Evolutionary conservation across 2,113 vertebrate species (phyloP).

Genomic region (Catharus fuscescens): DNA sequence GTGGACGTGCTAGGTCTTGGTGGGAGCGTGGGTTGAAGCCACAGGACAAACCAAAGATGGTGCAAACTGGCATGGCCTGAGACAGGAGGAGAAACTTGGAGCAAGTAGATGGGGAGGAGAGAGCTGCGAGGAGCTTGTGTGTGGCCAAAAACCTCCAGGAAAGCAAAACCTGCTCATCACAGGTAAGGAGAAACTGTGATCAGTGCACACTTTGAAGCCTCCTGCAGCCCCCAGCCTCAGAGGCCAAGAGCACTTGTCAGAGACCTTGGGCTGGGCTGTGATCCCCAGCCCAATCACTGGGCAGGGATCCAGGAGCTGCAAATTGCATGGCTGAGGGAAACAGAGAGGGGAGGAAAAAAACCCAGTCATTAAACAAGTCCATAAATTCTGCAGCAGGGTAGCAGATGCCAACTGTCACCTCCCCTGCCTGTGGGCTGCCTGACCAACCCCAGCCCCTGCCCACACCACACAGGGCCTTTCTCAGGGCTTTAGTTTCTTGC

Average conservation of each 20-base stretch:
- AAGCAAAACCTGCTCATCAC: fast-evolving
- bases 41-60: background rate
- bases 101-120: fast-evolving
- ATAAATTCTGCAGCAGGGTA: background rate
- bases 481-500: background rate
- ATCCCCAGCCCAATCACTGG: background rate
- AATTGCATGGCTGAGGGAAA: fast-evolving
- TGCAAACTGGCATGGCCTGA: background rate
- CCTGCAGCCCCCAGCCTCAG: background rate
- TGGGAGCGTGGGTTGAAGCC: background rate
- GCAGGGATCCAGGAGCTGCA: background rate
- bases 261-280: background rate
- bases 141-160: background rate
- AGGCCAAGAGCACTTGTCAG: fast-evolving
- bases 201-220: background rate
- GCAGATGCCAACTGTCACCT: background rate
- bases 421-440: background rate
- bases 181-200: fast-evolving
- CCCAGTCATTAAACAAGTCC: background rate
- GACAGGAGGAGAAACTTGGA: background rate
- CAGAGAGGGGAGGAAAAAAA: background rate
- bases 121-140: fast-evolving
- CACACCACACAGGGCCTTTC: fast-evolving
- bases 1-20: fast-evolving
- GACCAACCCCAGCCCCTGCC: background rate